phyloP scores from a whole-genome alignment of 1,140 invertebrate species.

The Panulirus ornatus region DNA sequence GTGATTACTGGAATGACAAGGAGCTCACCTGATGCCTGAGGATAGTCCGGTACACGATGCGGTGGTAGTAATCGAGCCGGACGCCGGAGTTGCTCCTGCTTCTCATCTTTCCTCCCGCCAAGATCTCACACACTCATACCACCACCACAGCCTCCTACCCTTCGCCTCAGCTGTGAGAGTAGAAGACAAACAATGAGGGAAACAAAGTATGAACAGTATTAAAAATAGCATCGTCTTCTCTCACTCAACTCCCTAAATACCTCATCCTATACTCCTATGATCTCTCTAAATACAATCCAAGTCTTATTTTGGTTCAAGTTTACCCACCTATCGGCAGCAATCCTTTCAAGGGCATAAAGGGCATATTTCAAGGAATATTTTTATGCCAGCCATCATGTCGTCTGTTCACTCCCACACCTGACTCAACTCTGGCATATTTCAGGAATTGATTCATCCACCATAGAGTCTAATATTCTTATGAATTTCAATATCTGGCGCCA shows the following conservation, averaged over 20 bases:
- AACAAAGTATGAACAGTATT: not conserved
- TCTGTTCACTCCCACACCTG: not conserved
- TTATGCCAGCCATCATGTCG: not conserved
- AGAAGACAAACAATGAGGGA: not conserved
- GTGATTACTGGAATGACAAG: too few relatives aligned
- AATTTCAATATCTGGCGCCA: not conserved
- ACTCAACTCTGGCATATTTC: not conserved
- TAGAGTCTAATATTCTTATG: not conserved
- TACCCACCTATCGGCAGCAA: not conserved
- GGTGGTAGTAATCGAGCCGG: conserved; percentile 95
- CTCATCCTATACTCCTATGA: not conserved
- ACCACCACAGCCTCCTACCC: too few relatives aligned
- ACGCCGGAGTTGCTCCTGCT: conserved; percentile 96
- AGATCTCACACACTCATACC: not conserved
- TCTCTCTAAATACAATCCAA: not conserved
- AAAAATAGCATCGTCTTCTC: not conserved
- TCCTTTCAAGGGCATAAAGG: conserved; percentile 49
- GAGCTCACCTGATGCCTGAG: conserved; percentile 87
- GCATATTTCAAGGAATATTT: conserved; percentile 19
- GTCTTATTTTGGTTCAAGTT: conserved; percentile 24
- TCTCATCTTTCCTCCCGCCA: conserved; percentile 83
- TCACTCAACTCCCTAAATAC: not conserved
- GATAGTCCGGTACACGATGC: conserved; percentile 94
- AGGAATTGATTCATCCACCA: not conserved
- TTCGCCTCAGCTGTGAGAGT: conserved; percentile 38